Percentiles rank a stretch among this genome's conserved stretches.
Conservation (phyloP, 2,797 vertebrate genomes). For the Megaceryle alcyon region DNA sequence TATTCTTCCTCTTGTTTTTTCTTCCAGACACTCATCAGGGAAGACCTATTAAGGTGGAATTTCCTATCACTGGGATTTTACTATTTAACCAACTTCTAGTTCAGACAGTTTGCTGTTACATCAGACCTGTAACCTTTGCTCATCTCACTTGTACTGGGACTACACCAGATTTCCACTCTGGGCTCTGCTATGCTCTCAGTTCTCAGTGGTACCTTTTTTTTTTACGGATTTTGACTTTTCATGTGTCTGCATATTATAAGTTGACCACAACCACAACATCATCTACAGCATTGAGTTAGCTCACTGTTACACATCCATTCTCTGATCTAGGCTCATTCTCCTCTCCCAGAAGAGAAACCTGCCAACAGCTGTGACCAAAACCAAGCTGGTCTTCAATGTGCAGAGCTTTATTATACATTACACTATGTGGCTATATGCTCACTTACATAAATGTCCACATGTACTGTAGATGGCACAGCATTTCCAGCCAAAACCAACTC, state of each 20-base stretch:
- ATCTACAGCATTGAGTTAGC: background rate
- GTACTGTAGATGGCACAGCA: background rate
- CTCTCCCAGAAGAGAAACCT: background rate
- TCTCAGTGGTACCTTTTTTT: background rate
- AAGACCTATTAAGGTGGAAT: background rate
- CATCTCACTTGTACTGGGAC: background rate
- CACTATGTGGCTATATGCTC: background rate
- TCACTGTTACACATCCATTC: background rate
- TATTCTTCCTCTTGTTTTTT: background rate
- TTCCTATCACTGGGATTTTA: background rate
- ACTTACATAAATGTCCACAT: background rate
- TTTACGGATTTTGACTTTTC: background rate
- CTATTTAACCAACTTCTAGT: background rate
- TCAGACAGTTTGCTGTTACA: background rate
- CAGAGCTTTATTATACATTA: background rate
- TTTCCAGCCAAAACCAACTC: background rate
- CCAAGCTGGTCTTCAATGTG: background rate
- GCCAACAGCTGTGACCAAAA: background rate
- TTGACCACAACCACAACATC: background rate
- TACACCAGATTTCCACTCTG: background rate
- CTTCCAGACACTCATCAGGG: background rate
- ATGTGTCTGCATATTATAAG: background rate
- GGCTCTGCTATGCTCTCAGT: fast-evolving
- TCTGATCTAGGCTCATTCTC: background rate
- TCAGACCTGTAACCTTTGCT: background rate